phyloP scores from a whole-genome alignment of 2,888 invertebrate species.

The Rhynchonema sp. region DNA sequence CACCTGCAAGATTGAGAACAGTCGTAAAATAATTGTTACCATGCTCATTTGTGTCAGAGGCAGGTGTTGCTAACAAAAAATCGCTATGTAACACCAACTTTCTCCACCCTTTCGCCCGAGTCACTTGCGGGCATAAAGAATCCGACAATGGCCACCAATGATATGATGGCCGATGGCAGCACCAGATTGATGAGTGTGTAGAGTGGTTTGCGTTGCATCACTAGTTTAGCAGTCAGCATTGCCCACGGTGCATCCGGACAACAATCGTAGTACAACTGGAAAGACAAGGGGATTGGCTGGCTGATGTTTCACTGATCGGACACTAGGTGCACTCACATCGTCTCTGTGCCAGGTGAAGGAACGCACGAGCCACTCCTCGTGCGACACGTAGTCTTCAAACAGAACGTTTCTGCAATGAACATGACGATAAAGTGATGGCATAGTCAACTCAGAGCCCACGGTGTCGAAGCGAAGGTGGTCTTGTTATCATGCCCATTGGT shows the following conservation, averaged over 20 bases:
- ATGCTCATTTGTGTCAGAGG: no score
- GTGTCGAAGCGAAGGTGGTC: no score
- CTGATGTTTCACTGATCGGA: no score
- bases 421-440: no score
- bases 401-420: no score
- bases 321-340: neutral
- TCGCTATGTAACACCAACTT: constrained; percentile 14
- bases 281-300: neutral
- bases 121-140: constrained; percentile 33
- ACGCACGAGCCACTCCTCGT: neutral
- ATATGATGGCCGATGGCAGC: constrained; percentile 33
- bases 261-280: constrained; percentile 7
- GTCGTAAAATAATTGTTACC: no score
- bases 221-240: neutral
- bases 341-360: neutral
- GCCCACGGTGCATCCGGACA: neutral
- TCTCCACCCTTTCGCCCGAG: constrained; percentile 27
- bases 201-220: constrained; percentile 4
- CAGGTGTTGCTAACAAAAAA: no score
- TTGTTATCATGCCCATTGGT: no score
- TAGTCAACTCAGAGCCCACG: no score
- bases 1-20: no score
- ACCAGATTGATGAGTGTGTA: constrained; percentile 23
- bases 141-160: constrained; percentile 30
- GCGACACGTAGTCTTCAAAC: neutral